Evolutionary conservation across 2,113 vertebrate species (phyloP).

Genomic region (Notarius quadriscutis): DNA sequence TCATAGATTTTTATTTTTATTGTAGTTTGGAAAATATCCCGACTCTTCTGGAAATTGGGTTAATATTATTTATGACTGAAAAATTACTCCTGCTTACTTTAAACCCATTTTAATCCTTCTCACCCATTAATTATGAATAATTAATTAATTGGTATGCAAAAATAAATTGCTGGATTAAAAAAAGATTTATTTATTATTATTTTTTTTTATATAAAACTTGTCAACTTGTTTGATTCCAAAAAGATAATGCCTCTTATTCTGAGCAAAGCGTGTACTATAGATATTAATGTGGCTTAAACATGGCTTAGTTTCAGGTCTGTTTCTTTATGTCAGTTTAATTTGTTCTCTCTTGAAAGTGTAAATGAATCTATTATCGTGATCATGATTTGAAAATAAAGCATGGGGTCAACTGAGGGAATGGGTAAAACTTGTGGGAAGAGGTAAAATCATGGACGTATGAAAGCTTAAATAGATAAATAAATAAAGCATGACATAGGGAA

Average conservation of each 20-base stretch:
- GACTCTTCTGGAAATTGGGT: too few relatives aligned
- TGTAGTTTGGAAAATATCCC: too few relatives aligned
- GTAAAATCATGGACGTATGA: too few relatives aligned
- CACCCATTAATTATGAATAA: neutral
- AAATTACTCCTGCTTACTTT: neutral
- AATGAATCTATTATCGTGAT: neutral
- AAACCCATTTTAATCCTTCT: neutral
- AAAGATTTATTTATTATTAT: too few relatives aligned
- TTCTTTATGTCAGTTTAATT: neutral
- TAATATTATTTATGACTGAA: too few relatives aligned
- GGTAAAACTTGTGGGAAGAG: neutral
- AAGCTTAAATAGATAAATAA: too few relatives aligned
- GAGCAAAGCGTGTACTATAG: neutral
- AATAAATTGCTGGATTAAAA: too few relatives aligned
- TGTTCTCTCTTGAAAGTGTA: neutral
- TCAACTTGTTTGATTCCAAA: neutral
- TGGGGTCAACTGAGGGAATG: neutral
- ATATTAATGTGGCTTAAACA: neutral
- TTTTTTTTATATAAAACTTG: neutral
- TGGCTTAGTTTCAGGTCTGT: neutral
- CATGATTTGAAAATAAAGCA: neutral
- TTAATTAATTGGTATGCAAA: neutral
- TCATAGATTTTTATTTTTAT: too few relatives aligned
- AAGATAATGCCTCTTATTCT: neutral
- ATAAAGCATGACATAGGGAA: too few relatives aligned